A percentile compares a stretch with the other conserved stretches of the same genome.
phyloP scores from a whole-genome alignment of 2,888 invertebrate species.

The Melieria omissa region DNA sequence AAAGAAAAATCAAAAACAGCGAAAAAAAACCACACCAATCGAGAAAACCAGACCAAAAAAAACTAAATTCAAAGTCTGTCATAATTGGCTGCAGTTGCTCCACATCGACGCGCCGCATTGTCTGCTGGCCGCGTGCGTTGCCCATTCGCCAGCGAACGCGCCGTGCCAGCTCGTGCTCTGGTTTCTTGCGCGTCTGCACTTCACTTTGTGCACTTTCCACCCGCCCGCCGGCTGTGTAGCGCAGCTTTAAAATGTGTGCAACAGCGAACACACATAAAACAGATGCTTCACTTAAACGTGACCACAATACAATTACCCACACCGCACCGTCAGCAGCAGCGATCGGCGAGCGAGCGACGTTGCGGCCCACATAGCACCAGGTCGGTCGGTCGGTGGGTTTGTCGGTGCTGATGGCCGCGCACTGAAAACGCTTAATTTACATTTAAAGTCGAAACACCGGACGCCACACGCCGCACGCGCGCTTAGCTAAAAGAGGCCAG shows the following conservation, averaged over 20 bases:
- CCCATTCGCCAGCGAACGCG: background rate
- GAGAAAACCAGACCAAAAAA: too few relatives aligned
- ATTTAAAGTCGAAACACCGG: too few relatives aligned
- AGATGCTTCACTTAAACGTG: constrained; percentile 60
- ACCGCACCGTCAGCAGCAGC: background rate
- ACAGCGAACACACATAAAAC: constrained; percentile 50
- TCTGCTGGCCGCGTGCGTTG: background rate
- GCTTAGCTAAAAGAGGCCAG: too few relatives aligned
- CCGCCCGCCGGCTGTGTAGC: background rate
- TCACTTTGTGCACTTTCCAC: background rate
- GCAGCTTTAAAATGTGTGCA: constrained; percentile 49
- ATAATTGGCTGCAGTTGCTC: background rate
- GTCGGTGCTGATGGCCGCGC: background rate
- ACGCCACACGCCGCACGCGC: too few relatives aligned
- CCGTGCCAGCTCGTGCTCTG: constrained; percentile 22
- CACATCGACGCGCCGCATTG: background rate
- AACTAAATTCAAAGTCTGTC: background rate
- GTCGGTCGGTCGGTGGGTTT: too few relatives aligned
- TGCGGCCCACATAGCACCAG: too few relatives aligned
- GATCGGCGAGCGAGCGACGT: too few relatives aligned
- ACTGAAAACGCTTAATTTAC: too few relatives aligned
- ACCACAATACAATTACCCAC: constrained; percentile 61
- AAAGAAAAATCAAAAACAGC: too few relatives aligned
- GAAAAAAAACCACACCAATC: too few relatives aligned
- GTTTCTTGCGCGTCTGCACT: constrained; percentile 12